A percentile compares a stretch with the other conserved stretches of the same genome.
These are phyloP conservation scores for Taurulus bubalis DNA, from an alignment of 2,113 vertebrate species.

Conservation along the genomic window DNA sequence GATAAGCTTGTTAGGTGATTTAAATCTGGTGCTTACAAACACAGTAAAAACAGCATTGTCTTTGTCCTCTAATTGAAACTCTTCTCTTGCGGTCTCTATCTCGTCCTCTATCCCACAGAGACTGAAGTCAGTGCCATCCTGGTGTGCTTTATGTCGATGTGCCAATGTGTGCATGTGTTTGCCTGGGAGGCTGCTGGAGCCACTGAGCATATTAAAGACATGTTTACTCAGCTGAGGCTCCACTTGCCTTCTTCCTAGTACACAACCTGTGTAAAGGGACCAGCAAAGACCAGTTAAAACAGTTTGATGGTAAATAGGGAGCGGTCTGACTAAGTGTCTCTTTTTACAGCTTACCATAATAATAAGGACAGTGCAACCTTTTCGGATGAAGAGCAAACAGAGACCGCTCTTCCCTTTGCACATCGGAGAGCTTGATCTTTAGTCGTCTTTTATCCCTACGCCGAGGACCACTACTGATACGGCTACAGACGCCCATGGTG, in stretches of 20 bases:
- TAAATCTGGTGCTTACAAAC: conserved; percentile 21
- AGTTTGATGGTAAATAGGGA: conserved; percentile 49
- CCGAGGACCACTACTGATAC: conserved; percentile 2
- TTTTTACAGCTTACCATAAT: conserved; percentile 72
- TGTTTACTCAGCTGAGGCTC: conserved; percentile 85
- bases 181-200: conserved; percentile 72
- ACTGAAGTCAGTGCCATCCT: conserved; percentile 56
- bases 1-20: conserved; percentile 27
- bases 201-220: conserved; percentile 85
- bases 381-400: conserved; percentile 66
- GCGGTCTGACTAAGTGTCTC: conserved; percentile 34
- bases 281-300: conserved; percentile 53
- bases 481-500: conserved; percentile 23
- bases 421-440: conserved; percentile 50
- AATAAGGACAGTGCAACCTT: conserved; percentile 80
- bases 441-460: conserved; percentile 29
- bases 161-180: conserved; percentile 56
- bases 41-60: conserved; percentile 23
- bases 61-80: conserved; percentile 61
- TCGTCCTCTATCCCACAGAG: conserved; percentile 39
- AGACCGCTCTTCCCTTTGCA: conserved; percentile 35
- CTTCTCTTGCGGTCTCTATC: conserved; percentile 44
- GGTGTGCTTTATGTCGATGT: conserved; percentile 52
- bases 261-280: conserved; percentile 4
- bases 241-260: conserved; percentile 64